Base-by-base conservation (phyloP, 2,888 invertebrate species). In the Dioctria linearis region DNA sequence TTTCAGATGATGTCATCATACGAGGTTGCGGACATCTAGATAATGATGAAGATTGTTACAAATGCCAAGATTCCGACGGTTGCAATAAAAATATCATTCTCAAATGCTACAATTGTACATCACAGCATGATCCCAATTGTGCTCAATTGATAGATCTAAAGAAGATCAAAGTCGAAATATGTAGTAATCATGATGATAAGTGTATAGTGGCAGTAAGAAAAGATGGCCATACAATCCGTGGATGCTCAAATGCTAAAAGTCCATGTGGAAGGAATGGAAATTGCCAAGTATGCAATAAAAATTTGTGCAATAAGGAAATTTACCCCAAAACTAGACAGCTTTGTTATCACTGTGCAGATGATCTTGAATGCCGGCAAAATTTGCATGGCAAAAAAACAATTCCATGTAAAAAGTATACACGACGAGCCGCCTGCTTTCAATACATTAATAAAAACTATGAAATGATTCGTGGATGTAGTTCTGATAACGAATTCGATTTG, bases 401-500 rank as follows among this genome's bases (percentile, higher is more conserved):
- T 5, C 85, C 86, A 0, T 86, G 86, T 80, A 49, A 82, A 0
- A 54, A 71, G 5, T 83, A 80, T 71, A 63, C 37, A 1, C 5
- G 78, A 11, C 6, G 78, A 4, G 80, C 84, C 37, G 84, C 83
- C 3, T 87, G 87, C 25, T 84, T 87, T 80, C 86, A 86, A 79
- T 87, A 84, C 63, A 83, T 82, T 37, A 85, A 85, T 69, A 13
- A 49, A 0, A 80, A 82, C 11, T 37, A 82, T 5, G 83, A 57
- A 57, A 83, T 86, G 40, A 82, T 86, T 43, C 85, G 87, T 3
- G 87, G 87, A 0, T 87, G 87, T 78, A 83, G 84, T 13, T 85
- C 86, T n/a, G 84, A 87, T 82, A 25, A 80, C 2, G 80, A 85
- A 0, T 86, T 85, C 81, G 84, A 84, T 59, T 84, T 63, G n/a